These are phyloP conservation scores for Bellardia pandia DNA, from an alignment of 2,888 invertebrate species.

Conservation along the genomic window DNA sequence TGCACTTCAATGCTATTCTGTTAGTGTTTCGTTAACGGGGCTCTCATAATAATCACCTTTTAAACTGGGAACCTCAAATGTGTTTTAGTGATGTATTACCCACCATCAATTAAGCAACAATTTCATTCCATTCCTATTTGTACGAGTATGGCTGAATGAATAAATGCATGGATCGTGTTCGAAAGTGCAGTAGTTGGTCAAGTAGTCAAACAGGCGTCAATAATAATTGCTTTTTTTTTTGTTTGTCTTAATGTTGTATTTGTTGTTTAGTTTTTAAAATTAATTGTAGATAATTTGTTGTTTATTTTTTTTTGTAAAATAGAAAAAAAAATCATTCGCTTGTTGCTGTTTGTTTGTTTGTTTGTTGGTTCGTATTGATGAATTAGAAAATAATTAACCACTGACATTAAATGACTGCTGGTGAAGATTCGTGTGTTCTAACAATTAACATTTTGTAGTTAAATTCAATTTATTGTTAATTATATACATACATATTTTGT, in stretches of 20 bases:
- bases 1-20: constrained; percentile 33
- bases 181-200: constrained; percentile 59
- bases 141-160: constrained; percentile 22
- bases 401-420: constrained; percentile 69
- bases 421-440: constrained; percentile 15
- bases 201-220: constrained; percentile 70
- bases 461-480: constrained; percentile 32
- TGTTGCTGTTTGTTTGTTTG: neutral
- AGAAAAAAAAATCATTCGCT: neutral
- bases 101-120: constrained; percentile 70
- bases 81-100: constrained; percentile 67
- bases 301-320: constrained; percentile 18
- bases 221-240: constrained; percentile 56
- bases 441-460: constrained; percentile 44
- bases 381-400: constrained; percentile 70
- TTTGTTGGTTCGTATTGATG: constrained; percentile 62
- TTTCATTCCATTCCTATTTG: constrained; percentile 38
- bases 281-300: constrained; percentile 69
- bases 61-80: constrained; percentile 44
- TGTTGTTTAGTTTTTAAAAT: constrained; percentile 51
- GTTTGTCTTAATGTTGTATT: neutral
- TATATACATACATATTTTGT: neutral
- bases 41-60: constrained; percentile 49
- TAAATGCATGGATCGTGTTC: constrained; percentile 44
- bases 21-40: neutral